These are phyloP conservation scores for Drosophila rhopaloa DNA, from an alignment of 1,140 invertebrate genomes.

Conservation along the genomic window DNA sequence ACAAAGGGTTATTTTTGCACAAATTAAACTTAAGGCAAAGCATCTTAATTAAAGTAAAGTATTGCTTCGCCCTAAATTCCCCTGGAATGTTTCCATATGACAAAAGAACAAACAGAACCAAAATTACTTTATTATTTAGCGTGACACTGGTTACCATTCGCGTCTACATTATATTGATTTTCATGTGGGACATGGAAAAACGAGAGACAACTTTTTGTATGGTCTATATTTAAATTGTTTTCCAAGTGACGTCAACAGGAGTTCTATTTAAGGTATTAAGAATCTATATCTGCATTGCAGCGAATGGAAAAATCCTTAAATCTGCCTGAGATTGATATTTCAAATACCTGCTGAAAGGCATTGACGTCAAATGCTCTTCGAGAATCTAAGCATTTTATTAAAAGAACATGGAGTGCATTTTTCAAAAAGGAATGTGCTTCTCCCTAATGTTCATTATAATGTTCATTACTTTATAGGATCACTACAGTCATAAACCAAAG, in stretches of 20 bases:
- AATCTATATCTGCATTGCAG: conserved; percentile 8
- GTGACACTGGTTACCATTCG: conserved; percentile 38
- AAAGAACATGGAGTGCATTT: too few species aligned
- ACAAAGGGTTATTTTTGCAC: conserved; percentile 14
- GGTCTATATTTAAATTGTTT: conserved; percentile 60
- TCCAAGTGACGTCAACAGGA: conserved; percentile 32
- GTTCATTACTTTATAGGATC: too few species aligned
- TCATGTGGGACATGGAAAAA: conserved; percentile 8
- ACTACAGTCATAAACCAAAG: too few species aligned
- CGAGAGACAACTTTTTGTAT: conserved; percentile 42
- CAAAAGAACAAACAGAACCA: conserved; percentile 5
- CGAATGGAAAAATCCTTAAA: neutral
- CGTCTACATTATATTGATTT: conserved; percentile 63
- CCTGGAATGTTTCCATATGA: conserved; percentile 35
- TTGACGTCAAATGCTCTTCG: neutral
- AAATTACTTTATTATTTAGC: conserved; percentile 69
- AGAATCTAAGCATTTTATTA: too few species aligned
- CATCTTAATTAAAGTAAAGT: neutral
- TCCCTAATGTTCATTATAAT: too few species aligned
- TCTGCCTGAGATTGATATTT: neutral
- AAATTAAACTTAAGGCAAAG: conserved; percentile 1
- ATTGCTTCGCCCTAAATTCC: neutral
- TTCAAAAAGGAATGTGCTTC: too few species aligned
- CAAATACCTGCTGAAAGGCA: neutral
- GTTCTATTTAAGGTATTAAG: conserved; percentile 4